Evolutionary conservation across 64 coral and sea anemone species (phyloP), one percentile per base, ranked within the genome.

Genomic region (Actinia equina): DNA sequence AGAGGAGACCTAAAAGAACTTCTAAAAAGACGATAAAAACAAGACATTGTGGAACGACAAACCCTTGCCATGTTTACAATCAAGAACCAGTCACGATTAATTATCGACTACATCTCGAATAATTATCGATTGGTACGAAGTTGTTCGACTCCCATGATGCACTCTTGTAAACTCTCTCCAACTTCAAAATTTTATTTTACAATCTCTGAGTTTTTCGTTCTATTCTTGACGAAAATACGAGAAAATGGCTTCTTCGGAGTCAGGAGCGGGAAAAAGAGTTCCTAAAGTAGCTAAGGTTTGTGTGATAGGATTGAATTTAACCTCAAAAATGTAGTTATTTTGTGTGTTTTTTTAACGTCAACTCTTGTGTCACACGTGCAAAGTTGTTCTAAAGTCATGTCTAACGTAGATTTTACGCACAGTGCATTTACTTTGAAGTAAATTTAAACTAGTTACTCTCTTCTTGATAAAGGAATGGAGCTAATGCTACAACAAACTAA

Each of bases 251-350:
- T 87, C 90, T 18, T 83, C 85, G 20, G 90, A 92, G 62, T 59
- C 77, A 19, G 86, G 90, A 20, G 20, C 58, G 17, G 82, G 82
- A 49, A 63, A 78, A 14, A 92, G 90, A 55, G 85, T 92, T 44
- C 90, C 90, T 13, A 92, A 92, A 92, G 90, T 92, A 20, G 90
- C 90, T 79, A 92, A 92, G 90, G 90, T 92, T 70, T 42, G 90
- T 82, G 51, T 55, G 86, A 16, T 64, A 23, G 2, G 11, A 41
- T 41, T 74, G 0, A 15, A 4, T 74, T 74, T 13, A 30, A 2
- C 69, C 2, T 41, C 2, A 30, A 30, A 3, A 74, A 37, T 41
- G 27, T 26, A 8, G 6, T 6, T 42, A 74, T 49, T 74, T 74
- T 74, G 9, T n/a, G n/a, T 74, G 30, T 37, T 37, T 37, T n/a